Percentiles rank a stretch among this genome's conserved stretches.
Conservation (phyloP, 2,797 vertebrate species). For the Denticeps clupeoides region DNA sequence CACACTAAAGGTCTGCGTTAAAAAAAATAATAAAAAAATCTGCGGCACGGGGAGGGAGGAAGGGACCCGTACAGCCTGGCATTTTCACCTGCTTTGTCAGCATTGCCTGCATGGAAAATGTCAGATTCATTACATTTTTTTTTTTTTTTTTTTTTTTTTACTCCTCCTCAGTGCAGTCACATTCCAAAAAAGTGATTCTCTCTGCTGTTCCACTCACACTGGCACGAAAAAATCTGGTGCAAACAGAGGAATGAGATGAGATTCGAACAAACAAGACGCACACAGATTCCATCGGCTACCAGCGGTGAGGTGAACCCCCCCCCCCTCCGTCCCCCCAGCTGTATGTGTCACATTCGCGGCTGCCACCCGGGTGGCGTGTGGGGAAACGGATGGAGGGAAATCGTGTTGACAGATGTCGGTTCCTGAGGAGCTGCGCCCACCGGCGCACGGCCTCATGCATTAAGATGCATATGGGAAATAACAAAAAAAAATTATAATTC, state of each 20-base stretch:
- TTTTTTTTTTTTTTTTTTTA: not conserved
- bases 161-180: not conserved
- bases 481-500: too few relatives aligned
- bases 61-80: constrained; percentile 27
- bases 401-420: too few relatives aligned
- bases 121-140: constrained; percentile 37
- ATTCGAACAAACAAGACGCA: not conserved
- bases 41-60: constrained; percentile 10
- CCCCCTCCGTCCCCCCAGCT: not conserved
- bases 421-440: too few relatives aligned
- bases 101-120: constrained; percentile 33
- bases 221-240: not conserved
- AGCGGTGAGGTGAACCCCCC: not conserved
- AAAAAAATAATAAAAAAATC: not conserved
- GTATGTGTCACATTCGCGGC: too few relatives aligned
- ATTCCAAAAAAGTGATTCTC: constrained; percentile 8
- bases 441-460: too few relatives aligned
- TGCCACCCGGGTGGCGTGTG: too few relatives aligned
- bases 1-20: not conserved
- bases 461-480: too few relatives aligned
- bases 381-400: too few relatives aligned
- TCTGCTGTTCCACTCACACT: not conserved
- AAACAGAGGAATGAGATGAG: not conserved
- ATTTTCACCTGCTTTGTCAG: constrained; percentile 41
- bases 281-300: not conserved